These are phyloP conservation scores for Thelaira solivaga DNA, from an alignment of 2,888 invertebrate species.

Conservation along the genomic window DNA sequence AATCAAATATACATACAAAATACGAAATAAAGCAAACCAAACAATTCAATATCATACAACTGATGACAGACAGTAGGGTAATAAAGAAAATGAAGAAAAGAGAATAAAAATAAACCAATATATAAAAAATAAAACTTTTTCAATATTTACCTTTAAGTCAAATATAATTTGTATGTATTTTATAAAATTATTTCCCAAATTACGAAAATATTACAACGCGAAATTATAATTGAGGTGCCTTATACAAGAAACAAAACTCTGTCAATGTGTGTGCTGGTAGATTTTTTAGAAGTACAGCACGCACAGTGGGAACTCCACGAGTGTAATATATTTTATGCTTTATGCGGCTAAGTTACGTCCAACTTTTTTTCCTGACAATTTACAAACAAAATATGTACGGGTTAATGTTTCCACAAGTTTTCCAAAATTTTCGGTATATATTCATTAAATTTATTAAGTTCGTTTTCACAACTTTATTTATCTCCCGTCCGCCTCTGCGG, in stretches of 20 bases:
- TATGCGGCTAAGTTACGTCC: constrained; percentile 30
- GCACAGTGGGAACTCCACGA: constrained; percentile 66
- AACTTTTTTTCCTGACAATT: not conserved
- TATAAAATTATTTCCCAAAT: not conserved
- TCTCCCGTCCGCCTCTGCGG: constrained; percentile 59
- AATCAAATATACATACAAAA: constrained; percentile 56
- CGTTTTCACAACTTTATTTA: constrained; percentile 44
- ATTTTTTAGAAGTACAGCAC: constrained; percentile 66
- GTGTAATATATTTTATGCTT: constrained; percentile 35
- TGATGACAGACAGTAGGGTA: constrained; percentile 58
- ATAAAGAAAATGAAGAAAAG: constrained; percentile 31
- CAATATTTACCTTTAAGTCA: constrained; percentile 51
- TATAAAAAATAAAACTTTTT: constrained; percentile 11
- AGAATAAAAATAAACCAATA: constrained; percentile 21
- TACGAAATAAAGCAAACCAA: constrained; percentile 41
- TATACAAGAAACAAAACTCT: constrained; percentile 54
- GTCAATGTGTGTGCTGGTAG: constrained; percentile 59
- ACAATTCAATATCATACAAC: constrained; percentile 46
- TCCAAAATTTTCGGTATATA: constrained; percentile 35
- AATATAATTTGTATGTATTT: constrained; percentile 28
- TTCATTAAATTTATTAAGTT: constrained; percentile 45
- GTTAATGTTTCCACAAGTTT: constrained; percentile 8
- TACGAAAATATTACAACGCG: constrained; percentile 9
- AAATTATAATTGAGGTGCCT: constrained; percentile 5
- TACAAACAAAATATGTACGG: constrained; percentile 13